Evolutionary conservation across 2,113 vertebrate genomes (phyloP), one percentile per base, ranked within the genome.

Genomic region (Plecturocebus donacophilus): DNA sequence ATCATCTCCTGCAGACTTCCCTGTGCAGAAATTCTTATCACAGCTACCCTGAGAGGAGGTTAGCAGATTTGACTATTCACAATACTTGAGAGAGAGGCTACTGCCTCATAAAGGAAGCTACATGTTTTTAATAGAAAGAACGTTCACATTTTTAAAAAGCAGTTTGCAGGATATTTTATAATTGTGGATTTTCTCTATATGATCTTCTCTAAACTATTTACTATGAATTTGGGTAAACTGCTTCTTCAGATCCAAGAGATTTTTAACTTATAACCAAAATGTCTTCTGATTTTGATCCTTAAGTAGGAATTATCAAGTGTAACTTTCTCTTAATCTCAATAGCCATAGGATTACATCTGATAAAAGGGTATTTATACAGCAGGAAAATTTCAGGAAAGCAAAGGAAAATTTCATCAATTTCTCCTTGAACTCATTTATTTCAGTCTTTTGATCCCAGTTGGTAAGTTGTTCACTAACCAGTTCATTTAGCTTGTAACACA

Each of bases 121-220:
- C 8, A 32, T 54, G 32, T 88, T 96, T 86, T 91, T 75, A 75
- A 95, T 52, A 85, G 21, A 91, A 88, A 42, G 40, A 54, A 49
- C 96, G 90, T 97, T 88, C 61, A 54, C 83, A 90, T 77, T 95
- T 86, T 40, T 79, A 77, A 87, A 83, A 87, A 91, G 42, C 30
- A 75, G 45, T 86, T 96, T 87, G 38, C 49, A 95, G 93, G 14
- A 58, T 70, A 83, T 5, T 79, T 45, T 47, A 11, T 25, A 73
- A 38, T 56, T 95, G 23, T 70, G 20, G 12, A 83, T 92, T 93
- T 96, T 88, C 12, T 27, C 56, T 8, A 35, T 12, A 79, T 27
- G 20, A 6, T 9, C 9, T 88, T 77, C 12, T 95, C 45, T 47
- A 76, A 96, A 52, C 80, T 38, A 49, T 64, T 89, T 58, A 73